Percentiles rank a stretch among this genome's conserved stretches.
Evolutionary conservation across 2,113 vertebrate genomes (phyloP).

Genomic region (Corythoichthys intestinalis): DNA sequence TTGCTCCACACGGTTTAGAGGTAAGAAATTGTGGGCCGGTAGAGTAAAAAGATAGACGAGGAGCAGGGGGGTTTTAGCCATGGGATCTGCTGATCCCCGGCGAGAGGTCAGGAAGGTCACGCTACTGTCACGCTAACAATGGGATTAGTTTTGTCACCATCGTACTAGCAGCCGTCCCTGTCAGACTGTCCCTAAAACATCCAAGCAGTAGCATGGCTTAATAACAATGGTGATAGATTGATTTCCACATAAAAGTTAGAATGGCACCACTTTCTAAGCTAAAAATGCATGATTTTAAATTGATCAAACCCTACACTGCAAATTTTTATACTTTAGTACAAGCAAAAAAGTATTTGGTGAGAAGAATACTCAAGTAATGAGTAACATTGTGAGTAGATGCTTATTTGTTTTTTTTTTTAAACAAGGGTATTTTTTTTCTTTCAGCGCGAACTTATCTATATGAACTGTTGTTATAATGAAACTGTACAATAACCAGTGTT

Average conservation of each 20-base stretch:
- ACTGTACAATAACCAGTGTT: too few species aligned
- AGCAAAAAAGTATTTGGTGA: too few species aligned
- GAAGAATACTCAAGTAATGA: too few species aligned
- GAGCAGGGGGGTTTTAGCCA: constrained; percentile 41
- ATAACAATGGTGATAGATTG: background rate
- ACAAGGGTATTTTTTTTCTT: too few species aligned
- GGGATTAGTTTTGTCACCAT: constrained; percentile 62
- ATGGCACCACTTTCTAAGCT: too few species aligned
- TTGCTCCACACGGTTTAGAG: constrained; percentile 61
- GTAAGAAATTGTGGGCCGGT: constrained; percentile 49
- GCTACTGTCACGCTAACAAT: constrained; percentile 76
- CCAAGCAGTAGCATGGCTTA: constrained; percentile 9
- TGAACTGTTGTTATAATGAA: too few species aligned
- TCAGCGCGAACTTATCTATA: too few species aligned
- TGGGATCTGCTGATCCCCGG: constrained; percentile 54
- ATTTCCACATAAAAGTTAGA: background rate
- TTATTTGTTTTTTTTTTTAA: too few species aligned
- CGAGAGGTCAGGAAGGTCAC: constrained; percentile 68
- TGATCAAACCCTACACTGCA: too few species aligned
- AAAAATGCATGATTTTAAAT: too few species aligned
- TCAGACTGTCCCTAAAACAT: constrained; percentile 18
- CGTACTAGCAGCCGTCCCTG: constrained; percentile 33
- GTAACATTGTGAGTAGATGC: too few species aligned
- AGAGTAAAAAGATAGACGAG: constrained; percentile 19
- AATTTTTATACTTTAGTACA: too few species aligned